A percentile compares a stretch with the other conserved stretches of the same genome.
phyloP scores from a whole-genome alignment of 2,888 invertebrate genomes.

The Incurvaria masculella region DNA sequence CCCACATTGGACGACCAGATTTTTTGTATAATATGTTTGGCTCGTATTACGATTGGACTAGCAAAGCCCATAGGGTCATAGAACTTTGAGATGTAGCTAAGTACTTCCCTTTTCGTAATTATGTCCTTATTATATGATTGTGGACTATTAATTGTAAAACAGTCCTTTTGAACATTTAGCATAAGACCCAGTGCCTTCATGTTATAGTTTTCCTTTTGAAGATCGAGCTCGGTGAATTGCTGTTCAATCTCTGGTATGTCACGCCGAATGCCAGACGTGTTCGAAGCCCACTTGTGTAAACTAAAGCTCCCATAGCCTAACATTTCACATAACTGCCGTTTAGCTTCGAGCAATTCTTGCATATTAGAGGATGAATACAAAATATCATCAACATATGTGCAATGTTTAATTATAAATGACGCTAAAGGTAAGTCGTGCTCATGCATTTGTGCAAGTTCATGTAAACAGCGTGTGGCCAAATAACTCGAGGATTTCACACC shows the following conservation, averaged over 20 bases:
- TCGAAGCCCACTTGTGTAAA: conserved; percentile 2
- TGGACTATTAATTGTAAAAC: neutral
- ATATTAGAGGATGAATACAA: conserved; percentile 1
- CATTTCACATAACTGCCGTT: neutral
- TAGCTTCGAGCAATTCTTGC: neutral
- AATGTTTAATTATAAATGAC: conserved; percentile 7
- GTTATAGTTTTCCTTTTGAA: neutral
- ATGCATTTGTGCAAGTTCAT: conserved; percentile 7
- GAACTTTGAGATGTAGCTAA: conserved; percentile 13
- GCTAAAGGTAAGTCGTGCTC: conserved; percentile 4
- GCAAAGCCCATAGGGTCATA: conserved; percentile 14
- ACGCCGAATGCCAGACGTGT: neutral
- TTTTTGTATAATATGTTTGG: conserved; percentile 11
- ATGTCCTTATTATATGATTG: too few species aligned
- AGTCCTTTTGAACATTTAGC: neutral
- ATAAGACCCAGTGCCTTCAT: conserved; percentile 1
- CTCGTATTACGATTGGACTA: conserved; percentile 10
- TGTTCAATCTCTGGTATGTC: neutral
- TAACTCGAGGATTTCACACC: conserved; percentile 6
- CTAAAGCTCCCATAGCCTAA: neutral
- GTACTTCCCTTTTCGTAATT: conserved; percentile 11
- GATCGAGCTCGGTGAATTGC: neutral
- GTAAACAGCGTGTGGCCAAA: conserved; percentile 11
- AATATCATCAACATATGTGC: conserved; percentile 12
- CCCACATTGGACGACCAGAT: conserved; percentile 7